Evolutionary conservation across 2,797 vertebrate species (phyloP).

Genomic region (Arctocebus calabarensis): DNA sequence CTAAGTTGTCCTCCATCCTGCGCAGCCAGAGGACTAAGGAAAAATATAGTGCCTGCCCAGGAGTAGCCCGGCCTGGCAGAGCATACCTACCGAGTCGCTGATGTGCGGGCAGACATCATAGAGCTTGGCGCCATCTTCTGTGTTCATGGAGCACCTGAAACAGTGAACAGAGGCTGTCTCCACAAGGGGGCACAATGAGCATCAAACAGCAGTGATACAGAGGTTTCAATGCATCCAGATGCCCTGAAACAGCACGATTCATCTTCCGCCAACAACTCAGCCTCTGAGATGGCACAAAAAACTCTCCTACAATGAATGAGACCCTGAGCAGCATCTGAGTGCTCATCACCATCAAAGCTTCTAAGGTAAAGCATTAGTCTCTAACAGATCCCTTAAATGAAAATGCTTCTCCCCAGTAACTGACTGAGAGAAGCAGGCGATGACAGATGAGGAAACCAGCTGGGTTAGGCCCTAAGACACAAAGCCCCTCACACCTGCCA

Average conservation of each 20-base stretch:
- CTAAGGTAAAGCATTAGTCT: background rate
- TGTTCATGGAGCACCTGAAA: slow-evolving; percentile 98
- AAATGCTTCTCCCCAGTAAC: background rate
- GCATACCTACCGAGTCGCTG: slow-evolving; percentile 94
- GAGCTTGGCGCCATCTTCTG: slow-evolving; percentile 97
- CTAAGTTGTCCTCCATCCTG: background rate
- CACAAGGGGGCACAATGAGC: rapidly evolving
- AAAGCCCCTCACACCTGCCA: background rate
- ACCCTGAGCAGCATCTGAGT: background rate
- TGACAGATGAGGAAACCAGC: background rate
- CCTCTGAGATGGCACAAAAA: background rate
- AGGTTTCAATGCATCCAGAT: rapidly evolving
- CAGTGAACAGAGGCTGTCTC: background rate
- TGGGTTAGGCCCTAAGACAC: background rate
- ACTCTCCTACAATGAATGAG: background rate
- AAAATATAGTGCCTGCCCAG: rapidly evolving
- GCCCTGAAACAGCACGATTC: background rate
- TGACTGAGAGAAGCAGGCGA: background rate
- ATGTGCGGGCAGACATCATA: slow-evolving; percentile 97
- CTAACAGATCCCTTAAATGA: background rate
- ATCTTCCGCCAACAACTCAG: background rate
- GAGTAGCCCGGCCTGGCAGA: background rate
- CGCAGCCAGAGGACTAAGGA: background rate
- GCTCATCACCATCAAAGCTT: background rate
- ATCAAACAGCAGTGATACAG: too few relatives aligned